Base-by-base conservation (phyloP, 2,888 invertebrate genomes). In the Heliconius aoede region DNA sequence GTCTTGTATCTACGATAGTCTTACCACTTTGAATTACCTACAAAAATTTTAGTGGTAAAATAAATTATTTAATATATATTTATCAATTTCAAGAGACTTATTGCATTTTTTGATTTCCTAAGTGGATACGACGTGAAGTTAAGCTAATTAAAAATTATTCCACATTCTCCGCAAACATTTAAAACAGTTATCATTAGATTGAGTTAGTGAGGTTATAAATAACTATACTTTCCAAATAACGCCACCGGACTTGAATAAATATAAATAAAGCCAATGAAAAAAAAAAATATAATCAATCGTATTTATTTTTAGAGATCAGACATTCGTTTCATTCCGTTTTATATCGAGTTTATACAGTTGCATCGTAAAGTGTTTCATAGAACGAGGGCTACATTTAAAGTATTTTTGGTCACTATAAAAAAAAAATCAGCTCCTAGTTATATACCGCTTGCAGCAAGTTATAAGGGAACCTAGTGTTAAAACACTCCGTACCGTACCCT, bases 281-380 rank as follows among this genome's bases (percentile, higher is more conserved):
- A 78, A 78, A 60, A 67, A 64, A 76, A 78, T 76, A 76, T 69
- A 69, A 55, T 24, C 32, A 78, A 76, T 76, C 55, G 73, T 9
- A 26, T 72, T 76, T 78, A 76, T 78, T 76, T 67, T 58, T 62
- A 67, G 72, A 74, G 24, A 72, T 74, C 74, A 62, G 67, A 72
- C 76, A 73, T 72, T 76, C 62, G 74, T 74, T 73, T 72, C 55
- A 72, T 77, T 74, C 72, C 69, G 72, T 78, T 78, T 76, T 78
- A 72, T 72, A 62, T 64, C 46, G 58, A 62, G 62, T 78, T 74
- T 71, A 74, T 74, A 78, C 78, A 78, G 72, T 78, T 77, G 76
- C 78, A 74, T 74, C 58, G 65, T 72, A 26, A 62, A 77, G 69
- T 77, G 74, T 77, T 74, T 74, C 72, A 69, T 32, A 55, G n/a